Percentiles rank a stretch among this genome's conserved stretches.
Evolutionary conservation across 2,888 invertebrate species (phyloP).

Genomic region (Diadegma fenestrale): DNA sequence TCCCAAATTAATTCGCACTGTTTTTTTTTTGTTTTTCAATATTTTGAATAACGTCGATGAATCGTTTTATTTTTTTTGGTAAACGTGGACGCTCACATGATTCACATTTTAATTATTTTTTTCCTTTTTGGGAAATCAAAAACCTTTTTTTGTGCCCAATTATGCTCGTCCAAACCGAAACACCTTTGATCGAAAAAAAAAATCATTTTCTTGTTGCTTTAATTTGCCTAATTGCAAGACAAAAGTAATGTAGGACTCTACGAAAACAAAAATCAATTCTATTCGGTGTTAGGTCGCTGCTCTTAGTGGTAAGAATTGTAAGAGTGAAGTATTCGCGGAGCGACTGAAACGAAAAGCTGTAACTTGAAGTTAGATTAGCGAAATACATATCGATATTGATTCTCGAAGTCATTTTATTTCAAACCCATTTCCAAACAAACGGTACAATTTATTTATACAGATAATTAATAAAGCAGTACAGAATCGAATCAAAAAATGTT

Average conservation of each 20-base stretch:
- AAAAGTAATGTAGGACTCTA: neutral
- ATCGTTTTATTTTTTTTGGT: neutral
- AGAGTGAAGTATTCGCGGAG: neutral
- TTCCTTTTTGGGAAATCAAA: neutral
- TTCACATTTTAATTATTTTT: neutral
- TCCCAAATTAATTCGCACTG: neutral
- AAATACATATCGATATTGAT: constrained; percentile 72
- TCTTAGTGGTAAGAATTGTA: constrained; percentile 40
- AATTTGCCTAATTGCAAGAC: neutral
- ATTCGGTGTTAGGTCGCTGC: constrained; percentile 44
- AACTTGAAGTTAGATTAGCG: constrained; percentile 62
- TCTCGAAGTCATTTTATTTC: constrained; percentile 54
- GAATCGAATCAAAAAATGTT: neutral
- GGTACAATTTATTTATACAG: neutral
- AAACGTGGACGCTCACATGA: neutral
- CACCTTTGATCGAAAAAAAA: neutral
- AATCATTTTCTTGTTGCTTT: neutral
- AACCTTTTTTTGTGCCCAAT: neutral
- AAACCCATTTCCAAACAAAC: constrained; percentile 5
- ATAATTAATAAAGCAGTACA: neutral
- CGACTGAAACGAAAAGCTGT: constrained; percentile 50
- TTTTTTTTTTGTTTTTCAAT: neutral
- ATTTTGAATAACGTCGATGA: neutral
- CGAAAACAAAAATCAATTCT: constrained; percentile 6
- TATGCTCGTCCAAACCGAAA: neutral